Evolutionary conservation across 2,888 invertebrate species (phyloP).

Genomic region (Belgica antarctica): DNA sequence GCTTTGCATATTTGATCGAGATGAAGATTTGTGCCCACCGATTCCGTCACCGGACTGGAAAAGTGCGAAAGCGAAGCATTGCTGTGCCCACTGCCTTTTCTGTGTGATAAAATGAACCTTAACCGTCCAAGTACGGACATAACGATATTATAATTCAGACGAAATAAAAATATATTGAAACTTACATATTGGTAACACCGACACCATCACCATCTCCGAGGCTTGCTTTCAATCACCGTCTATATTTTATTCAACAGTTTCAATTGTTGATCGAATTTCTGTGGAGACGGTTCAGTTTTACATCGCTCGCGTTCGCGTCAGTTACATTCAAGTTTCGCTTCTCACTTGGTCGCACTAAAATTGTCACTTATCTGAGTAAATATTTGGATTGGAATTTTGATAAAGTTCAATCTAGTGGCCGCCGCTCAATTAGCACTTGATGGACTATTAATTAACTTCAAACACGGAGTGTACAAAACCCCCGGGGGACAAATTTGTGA

Average conservation of each 20-base stretch:
- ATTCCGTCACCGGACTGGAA: conserved; percentile 4
- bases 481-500: too few relatives aligned
- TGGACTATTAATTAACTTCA: not conserved
- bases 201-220: conserved; percentile 33
- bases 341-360: not conserved
- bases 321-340: not conserved
- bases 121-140: conserved; percentile 40
- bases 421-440: not conserved
- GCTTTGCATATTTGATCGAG: conserved; percentile 15
- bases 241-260: conserved; percentile 28
- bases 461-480: too few relatives aligned
- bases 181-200: conserved; percentile 44
- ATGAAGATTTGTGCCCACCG: not conserved
- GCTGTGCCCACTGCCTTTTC: conserved; percentile 18
- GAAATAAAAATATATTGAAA: conserved; percentile 36
- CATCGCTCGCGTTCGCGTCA: conserved; percentile 27
- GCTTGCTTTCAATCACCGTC: conserved; percentile 32
- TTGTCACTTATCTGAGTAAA: not conserved
- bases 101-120: conserved; percentile 31
- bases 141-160: conserved; percentile 35
- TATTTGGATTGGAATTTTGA: not conserved
- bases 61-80: not conserved
- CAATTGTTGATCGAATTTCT: conserved; percentile 44
- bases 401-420: not conserved
- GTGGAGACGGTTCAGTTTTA: conserved; percentile 39